Base-by-base conservation (phyloP, 2,113 vertebrate genomes). In the Platycercus adscitus region DNA sequence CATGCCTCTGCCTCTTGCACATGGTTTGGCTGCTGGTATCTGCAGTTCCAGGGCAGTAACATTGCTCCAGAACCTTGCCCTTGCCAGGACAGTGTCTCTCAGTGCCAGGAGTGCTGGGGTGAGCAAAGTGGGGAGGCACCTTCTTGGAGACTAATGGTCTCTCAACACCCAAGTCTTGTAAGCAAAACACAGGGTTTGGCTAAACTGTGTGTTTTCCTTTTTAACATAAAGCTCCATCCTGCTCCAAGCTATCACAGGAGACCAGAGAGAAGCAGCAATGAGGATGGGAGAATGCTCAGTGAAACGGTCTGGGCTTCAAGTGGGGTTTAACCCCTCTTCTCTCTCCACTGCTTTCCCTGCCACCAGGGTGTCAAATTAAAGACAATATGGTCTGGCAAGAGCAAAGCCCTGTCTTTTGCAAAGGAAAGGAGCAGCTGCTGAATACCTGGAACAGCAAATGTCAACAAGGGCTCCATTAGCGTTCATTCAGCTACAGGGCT, bases 381-480 rank as follows among this genome's bases (percentile, higher is more conserved):
- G 69, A 56, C 88, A 89, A 70, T 53, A n/a, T 41, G 43, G 76
- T 78, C 60, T 76, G 50, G 77, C 72, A 91, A 75, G 83, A 47
- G 83, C 2, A 0, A 55, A 87, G 39, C 33, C 52, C 47, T 56
- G 43, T 72, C 87, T 89, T 93, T 65, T 91, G 77, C 39, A 52
- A 71, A 92, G 77, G 66, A 63, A 63, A 63, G 58, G 63, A 85
- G 50, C 88, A 95, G 91, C 88, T 93, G 92, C 86, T 56, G 91
- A 66, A 91, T 95, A 92, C 88, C 66, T 82, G 81, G 92, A 89
- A 96, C 92, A 89, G 81, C 81, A 96, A 95, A 92, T 93, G 83
- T 96, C 96, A 94, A 65, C 4, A 1, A 1, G 88, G 83, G 44
- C 86, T 95, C 91, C 56, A 56, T 91, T 76, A 92, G 10, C 0